phyloP scores from a whole-genome alignment of 2,888 invertebrate genomes.

The Tetropium fuscum region DNA sequence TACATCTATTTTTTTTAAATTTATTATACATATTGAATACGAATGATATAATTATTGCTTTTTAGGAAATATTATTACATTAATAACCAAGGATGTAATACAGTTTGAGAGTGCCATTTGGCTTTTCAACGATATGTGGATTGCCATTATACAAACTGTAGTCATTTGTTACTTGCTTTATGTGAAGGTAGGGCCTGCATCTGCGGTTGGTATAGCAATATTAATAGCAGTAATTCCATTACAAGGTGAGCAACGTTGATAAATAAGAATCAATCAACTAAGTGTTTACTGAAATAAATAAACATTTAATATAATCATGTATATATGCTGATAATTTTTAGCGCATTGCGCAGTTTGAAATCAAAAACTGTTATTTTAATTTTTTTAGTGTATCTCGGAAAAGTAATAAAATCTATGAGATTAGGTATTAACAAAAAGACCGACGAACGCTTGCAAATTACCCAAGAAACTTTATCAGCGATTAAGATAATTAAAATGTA shows the following conservation, averaged over 20 bases:
- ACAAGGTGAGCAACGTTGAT: constrained; percentile 61
- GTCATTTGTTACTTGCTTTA: constrained; percentile 86
- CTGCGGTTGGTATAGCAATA: constrained; percentile 69
- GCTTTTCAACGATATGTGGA: constrained; percentile 92
- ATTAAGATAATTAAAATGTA: constrained; percentile 55
- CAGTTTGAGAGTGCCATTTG: constrained; percentile 89
- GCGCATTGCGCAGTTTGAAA: too few relatives aligned
- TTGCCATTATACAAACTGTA: constrained; percentile 86
- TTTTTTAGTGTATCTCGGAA: constrained; percentile 48
- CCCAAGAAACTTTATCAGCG: constrained; percentile 50
- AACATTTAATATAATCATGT: too few relatives aligned
- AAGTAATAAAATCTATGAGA: constrained; percentile 32
- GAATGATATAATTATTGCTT: too few relatives aligned
- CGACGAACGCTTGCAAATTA: constrained; percentile 49
- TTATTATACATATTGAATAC: too few relatives aligned
- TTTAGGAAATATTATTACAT: constrained; percentile 80
- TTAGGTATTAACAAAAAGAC: constrained; percentile 54
- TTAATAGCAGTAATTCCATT: constrained; percentile 65
- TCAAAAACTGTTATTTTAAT: too few relatives aligned
- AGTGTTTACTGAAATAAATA: too few relatives aligned
- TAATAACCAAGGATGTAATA: constrained; percentile 93
- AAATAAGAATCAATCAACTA: too few relatives aligned
- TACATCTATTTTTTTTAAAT: too few relatives aligned
- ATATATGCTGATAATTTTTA: too few relatives aligned
- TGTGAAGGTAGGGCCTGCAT: constrained; percentile 66